phyloP scores from a whole-genome alignment of 2,888 invertebrate genomes.

The Cyaniris semiargus region DNA sequence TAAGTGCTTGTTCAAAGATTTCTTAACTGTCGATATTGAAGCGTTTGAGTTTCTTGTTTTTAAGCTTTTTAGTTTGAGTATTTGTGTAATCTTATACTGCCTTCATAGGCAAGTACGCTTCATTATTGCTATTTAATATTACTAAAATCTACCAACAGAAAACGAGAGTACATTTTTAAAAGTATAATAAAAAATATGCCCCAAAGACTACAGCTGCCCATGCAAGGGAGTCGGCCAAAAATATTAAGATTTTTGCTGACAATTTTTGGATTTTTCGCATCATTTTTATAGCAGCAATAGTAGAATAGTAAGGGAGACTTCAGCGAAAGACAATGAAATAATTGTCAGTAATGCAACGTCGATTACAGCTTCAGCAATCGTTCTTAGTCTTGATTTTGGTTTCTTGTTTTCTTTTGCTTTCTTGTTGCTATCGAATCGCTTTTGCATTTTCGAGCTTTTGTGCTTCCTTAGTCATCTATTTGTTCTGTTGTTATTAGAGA shows the following conservation, averaged over 20 bases:
- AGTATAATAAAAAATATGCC: slow-evolving; percentile 51
- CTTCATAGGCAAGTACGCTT: no score
- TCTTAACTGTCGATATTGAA: not conserved
- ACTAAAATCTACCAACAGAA: not conserved
- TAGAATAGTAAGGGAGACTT: slow-evolving; percentile 57
- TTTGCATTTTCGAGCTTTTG: not conserved
- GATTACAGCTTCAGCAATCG: slow-evolving; percentile 54
- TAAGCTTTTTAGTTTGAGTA: no score
- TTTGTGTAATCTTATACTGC: not conserved
- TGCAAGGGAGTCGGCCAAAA: slow-evolving; percentile 41
- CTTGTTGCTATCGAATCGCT: not conserved
- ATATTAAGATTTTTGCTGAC: slow-evolving; percentile 42
- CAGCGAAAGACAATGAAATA: slow-evolving; percentile 59
- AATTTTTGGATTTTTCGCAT: slow-evolving; percentile 52
- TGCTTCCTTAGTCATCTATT: not conserved
- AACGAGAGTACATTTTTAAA: slow-evolving; percentile 38
- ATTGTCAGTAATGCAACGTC: slow-evolving; percentile 57
- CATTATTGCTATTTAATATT: not conserved
- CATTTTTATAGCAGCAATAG: slow-evolving; percentile 53
- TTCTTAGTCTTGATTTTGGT: slow-evolving; percentile 46
- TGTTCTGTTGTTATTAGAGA: no score
- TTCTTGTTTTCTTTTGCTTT: not conserved
- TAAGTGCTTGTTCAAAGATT: not conserved
- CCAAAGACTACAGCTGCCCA: slow-evolving; percentile 57
- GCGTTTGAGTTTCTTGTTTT: no score